Evolutionary conservation across 2,113 vertebrate genomes (phyloP).

Genomic region (Leptobrachium leishanense): DNA sequence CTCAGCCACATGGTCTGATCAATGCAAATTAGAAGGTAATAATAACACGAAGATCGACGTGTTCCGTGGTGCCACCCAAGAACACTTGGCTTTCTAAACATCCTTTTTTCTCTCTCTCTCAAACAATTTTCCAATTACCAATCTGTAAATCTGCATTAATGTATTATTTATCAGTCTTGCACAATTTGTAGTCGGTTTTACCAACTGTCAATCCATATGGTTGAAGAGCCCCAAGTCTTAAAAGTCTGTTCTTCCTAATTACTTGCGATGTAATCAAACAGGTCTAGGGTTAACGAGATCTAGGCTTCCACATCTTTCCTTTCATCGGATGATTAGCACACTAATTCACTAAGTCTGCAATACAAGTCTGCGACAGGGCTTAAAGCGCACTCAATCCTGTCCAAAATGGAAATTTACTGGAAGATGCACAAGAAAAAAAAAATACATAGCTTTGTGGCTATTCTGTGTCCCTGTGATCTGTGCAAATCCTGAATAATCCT

Average conservation of each 20-base stretch:
- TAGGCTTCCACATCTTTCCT: constrained; percentile 52
- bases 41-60: constrained; percentile 19
- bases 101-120: constrained; percentile 1
- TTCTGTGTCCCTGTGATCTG: constrained; percentile 63
- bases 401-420: constrained; percentile 63
- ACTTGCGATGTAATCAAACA: constrained; percentile 58
- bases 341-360: constrained; percentile 54
- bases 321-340: constrained; percentile 52
- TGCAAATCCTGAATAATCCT: constrained; percentile 76
- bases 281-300: constrained; percentile 50
- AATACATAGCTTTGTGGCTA: constrained; percentile 64
- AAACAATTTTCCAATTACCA: constrained; percentile 25
- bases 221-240: constrained; percentile 56
- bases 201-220: constrained; percentile 57
- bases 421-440: constrained; percentile 57
- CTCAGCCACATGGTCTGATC: not conserved
- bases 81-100: constrained; percentile 25
- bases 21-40: constrained; percentile 8
- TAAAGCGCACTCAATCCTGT: constrained; percentile 35
- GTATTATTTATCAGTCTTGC: constrained; percentile 58
- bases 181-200: constrained; percentile 55
- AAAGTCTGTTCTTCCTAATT: constrained; percentile 61
- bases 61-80: constrained; percentile 36
- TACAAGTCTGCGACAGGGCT: constrained; percentile 46
- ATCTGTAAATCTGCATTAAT: constrained; percentile 38